Percentiles rank a stretch among this genome's conserved stretches.
phyloP scores from a whole-genome alignment of 64 coral and sea anemone genomes.

The Montipora sp. region DNA sequence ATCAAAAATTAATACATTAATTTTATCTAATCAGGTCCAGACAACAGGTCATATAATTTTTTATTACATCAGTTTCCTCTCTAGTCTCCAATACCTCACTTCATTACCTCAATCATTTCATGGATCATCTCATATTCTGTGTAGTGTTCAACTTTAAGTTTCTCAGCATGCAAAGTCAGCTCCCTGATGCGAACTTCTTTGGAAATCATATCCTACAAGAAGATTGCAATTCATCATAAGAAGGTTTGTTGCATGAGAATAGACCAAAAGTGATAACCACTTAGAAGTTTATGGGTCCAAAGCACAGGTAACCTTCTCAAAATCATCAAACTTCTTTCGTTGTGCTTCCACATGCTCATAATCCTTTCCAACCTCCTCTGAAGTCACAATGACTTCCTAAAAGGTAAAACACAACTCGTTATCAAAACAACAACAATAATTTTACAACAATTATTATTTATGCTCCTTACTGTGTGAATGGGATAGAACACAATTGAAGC shows the following conservation, averaged over 20 bases:
- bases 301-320: constrained; percentile 78
- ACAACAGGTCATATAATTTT: too few species aligned
- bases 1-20: too few species aligned
- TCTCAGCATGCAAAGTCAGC: constrained; percentile 88
- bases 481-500: too few species aligned
- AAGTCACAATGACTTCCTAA: constrained; percentile 94
- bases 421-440: too few species aligned
- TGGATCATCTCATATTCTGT: constrained; percentile 98
- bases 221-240: not conserved
- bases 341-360: constrained; percentile 99
- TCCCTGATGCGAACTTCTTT: constrained; percentile 96
- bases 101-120: constrained; percentile 92
- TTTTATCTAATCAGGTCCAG: too few species aligned
- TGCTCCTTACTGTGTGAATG: too few species aligned
- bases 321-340: constrained; percentile 99
- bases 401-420: not conserved
- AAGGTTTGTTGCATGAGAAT: not conserved
- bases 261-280: not conserved
- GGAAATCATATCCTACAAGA: constrained; percentile 81
- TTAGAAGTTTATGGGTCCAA: not conserved
- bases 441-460: too few species aligned
- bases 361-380: constrained; percentile 96
- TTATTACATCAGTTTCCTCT: not conserved
- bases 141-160: constrained; percentile 93
- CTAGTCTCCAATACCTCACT: not conserved